Percentiles rank a stretch among this genome's conserved stretches.
These are phyloP conservation scores for Lepidurus apus DNA, from an alignment of 1,140 invertebrate species.

Conservation along the genomic window DNA sequence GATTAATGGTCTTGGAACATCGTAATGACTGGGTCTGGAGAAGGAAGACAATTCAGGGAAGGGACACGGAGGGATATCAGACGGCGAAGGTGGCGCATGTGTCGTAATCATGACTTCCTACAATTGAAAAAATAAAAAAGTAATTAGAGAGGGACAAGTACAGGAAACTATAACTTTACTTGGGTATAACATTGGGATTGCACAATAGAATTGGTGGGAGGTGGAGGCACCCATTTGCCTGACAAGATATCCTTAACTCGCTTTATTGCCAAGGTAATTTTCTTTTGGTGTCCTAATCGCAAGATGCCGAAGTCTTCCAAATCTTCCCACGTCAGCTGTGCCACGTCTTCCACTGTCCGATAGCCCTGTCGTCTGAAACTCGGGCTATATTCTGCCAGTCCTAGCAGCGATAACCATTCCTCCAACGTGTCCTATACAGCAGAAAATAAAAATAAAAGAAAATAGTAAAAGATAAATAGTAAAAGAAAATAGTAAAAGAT, in stretches of 20 bases:
- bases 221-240: constrained; percentile 64
- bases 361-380: constrained; percentile 88
- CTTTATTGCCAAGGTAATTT: constrained; percentile 94
- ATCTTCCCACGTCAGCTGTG: constrained; percentile 96
- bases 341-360: constrained; percentile 82
- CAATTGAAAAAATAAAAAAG: constrained; percentile 8
- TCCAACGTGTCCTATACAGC: constrained; percentile 70
- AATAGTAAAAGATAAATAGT: neutral
- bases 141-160: neutral
- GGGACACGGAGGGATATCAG: constrained; percentile 19
- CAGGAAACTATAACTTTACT: neutral
- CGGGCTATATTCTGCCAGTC: constrained; percentile 84
- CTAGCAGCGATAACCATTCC: constrained; percentile 85
- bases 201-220: constrained; percentile 8
- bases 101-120: constrained; percentile 37
- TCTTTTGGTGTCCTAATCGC: constrained; percentile 94
- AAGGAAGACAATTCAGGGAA: constrained; percentile 18
- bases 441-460: neutral
- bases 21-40: constrained; percentile 26
- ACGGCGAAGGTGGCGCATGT: constrained; percentile 24
- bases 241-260: constrained; percentile 88
- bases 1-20: constrained; percentile 5
- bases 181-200: constrained; percentile 1
- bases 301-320: constrained; percentile 97
- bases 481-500: neutral